These are phyloP conservation scores for Lepidonotus clava DNA, from an alignment of 2,888 invertebrate species.

Conservation along the genomic window DNA sequence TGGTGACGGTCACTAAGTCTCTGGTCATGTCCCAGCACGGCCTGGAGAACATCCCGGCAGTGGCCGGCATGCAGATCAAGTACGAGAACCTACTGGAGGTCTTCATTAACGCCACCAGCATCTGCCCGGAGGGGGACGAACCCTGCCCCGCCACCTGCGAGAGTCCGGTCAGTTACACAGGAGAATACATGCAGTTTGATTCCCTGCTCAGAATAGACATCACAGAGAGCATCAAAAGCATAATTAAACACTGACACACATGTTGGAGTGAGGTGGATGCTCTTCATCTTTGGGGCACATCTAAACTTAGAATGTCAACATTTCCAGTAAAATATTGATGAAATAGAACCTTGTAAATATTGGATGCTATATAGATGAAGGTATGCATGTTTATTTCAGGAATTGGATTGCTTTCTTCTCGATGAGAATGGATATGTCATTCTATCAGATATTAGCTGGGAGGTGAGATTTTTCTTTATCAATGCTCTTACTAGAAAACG, in stretches of 20 bases:
- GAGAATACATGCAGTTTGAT: neutral
- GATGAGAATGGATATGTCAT: slow-evolving; percentile 41
- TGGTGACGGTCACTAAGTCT: slow-evolving; percentile 45
- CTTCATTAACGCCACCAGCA: slow-evolving; percentile 53
- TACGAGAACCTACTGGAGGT: slow-evolving; percentile 56
- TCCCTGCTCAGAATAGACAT: too few species aligned
- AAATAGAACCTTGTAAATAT: too few species aligned
- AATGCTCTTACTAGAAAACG: too few species aligned
- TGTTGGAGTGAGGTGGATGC: too few species aligned
- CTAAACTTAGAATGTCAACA: too few species aligned
- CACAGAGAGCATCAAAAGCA: too few species aligned
- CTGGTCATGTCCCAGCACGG: slow-evolving; percentile 40
- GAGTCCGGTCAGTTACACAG: slow-evolving; percentile 5
- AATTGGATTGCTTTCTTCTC: slow-evolving; percentile 27
- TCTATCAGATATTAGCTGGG: slow-evolving; percentile 29
- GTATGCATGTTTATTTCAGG: too few species aligned
- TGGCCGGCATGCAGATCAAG: slow-evolving; percentile 26
- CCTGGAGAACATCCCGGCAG: slow-evolving; percentile 49
- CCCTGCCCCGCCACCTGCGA: slow-evolving; percentile 43
- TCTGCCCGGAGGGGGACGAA: slow-evolving; percentile 28
- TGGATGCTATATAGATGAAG: too few species aligned
- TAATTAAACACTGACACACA: too few species aligned
- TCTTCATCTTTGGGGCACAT: too few species aligned
- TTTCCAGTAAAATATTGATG: too few species aligned
- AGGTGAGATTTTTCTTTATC: too few species aligned